A percentile compares a stretch with the other conserved stretches of the same genome.
Conservation (phyloP, 2,797 vertebrate genomes). For the Emydoidea blandingii region DNA sequence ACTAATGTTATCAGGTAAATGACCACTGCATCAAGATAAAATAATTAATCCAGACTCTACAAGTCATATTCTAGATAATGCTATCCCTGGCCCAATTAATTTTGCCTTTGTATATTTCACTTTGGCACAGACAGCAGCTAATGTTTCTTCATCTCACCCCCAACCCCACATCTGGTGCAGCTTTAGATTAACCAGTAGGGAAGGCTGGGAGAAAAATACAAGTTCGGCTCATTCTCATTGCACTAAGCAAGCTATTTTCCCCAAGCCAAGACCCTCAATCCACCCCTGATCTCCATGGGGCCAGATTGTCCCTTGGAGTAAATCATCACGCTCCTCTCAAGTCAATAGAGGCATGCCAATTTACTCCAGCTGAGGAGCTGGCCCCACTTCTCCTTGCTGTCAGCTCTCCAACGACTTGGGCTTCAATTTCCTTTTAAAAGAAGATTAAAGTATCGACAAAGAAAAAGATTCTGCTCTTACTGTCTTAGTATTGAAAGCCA, state of each 20-base stretch:
- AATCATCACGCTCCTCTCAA: not conserved
- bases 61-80: conserved; percentile 30
- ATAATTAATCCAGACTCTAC: conserved; percentile 42
- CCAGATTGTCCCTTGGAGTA: not conserved
- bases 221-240: not conserved
- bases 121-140: conserved; percentile 26
- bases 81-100: conserved; percentile 26
- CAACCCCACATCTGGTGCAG: not conserved
- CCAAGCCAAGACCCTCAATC: not conserved
- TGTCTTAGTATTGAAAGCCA: not conserved
- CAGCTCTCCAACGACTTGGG: not conserved
- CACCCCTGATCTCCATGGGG: not conserved
- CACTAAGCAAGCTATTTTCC: not conserved
- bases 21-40: conserved; percentile 25
- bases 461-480: not conserved
- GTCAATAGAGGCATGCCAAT: not conserved
- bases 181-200: not conserved
- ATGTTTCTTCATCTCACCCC: not conserved
- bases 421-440: not conserved
- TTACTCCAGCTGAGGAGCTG: not conserved
- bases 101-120: conserved; percentile 47
- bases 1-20: conserved; percentile 41
- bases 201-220: not conserved
- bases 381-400: not conserved
- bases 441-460: not conserved